Percentiles rank a stretch among this genome's conserved stretches.
phyloP scores from a whole-genome alignment of 2,113 vertebrate genomes.

The Crotalus tigris region DNA sequence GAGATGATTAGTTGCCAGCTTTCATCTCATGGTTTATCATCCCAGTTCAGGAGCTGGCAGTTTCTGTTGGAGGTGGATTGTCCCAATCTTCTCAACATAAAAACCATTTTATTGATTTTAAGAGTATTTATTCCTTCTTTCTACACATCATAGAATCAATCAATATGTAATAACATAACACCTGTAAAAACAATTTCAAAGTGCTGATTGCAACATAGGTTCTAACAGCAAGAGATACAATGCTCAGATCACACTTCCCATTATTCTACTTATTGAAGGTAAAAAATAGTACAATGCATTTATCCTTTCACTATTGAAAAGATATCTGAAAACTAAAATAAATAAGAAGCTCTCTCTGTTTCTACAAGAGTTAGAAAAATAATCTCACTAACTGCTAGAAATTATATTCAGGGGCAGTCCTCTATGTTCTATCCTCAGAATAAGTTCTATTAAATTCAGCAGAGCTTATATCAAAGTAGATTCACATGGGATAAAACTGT shows the following conservation, averaged over 20 bases:
- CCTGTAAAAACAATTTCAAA: background rate
- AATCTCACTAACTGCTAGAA: background rate
- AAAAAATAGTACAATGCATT: background rate
- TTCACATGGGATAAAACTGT: background rate
- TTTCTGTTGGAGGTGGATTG: background rate
- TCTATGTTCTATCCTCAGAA: background rate
- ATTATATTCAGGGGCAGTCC: background rate
- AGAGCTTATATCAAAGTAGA: background rate
- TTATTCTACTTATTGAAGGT: background rate
- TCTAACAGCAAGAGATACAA: background rate
- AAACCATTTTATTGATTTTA: background rate
- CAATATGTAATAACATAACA: background rate
- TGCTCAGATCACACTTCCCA: background rate
- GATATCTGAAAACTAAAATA: background rate
- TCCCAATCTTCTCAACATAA: background rate
- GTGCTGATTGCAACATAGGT: background rate
- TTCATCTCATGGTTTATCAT: background rate
- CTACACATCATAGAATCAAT: background rate
- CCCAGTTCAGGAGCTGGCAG: background rate
- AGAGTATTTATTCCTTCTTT: background rate
- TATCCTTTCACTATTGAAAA: background rate
- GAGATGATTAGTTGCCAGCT: background rate
- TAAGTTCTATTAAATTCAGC: background rate
- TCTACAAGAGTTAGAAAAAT: background rate
- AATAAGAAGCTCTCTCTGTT: background rate